phyloP scores from a whole-genome alignment of 1,140 invertebrate species.

The Asobara japonica region DNA sequence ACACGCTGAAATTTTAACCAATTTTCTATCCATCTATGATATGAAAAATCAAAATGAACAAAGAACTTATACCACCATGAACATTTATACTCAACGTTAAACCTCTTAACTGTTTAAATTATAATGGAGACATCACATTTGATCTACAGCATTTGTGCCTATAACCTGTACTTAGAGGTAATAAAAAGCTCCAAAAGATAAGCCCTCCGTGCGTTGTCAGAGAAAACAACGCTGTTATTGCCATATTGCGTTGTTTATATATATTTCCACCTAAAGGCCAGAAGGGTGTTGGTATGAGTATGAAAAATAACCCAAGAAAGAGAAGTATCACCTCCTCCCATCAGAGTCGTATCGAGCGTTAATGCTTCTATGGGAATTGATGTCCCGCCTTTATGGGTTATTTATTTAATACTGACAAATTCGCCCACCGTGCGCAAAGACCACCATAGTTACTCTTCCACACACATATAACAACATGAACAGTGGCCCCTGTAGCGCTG shows the following conservation, averaged over 20 bases:
- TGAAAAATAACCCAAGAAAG: constrained; percentile 62
- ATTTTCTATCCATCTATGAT: too few species aligned
- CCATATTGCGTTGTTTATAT: neutral
- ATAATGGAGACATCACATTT: constrained; percentile 64
- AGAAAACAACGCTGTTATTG: constrained; percentile 30
- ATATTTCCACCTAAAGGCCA: neutral
- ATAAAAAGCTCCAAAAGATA: constrained; percentile 60
- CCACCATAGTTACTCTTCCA: neutral
- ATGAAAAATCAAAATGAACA: too few species aligned
- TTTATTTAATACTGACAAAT: constrained; percentile 68
- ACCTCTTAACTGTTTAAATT: constrained; percentile 57
- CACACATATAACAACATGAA: neutral
- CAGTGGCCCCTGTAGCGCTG: constrained; percentile 11
- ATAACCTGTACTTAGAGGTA: constrained; percentile 58
- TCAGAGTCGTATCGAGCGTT: constrained; percentile 59
- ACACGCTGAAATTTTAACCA: too few species aligned
- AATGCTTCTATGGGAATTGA: constrained; percentile 63
- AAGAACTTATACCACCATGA: neutral
- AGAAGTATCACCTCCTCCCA: constrained; percentile 7
- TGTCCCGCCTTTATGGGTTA: constrained; percentile 64
- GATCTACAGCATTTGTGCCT: constrained; percentile 55
- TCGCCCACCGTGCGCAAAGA: constrained; percentile 39
- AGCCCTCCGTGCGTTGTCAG: constrained; percentile 42
- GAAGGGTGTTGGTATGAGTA: constrained; percentile 49
- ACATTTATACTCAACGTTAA: neutral